phyloP scores from a whole-genome alignment of 2,113 vertebrate species.

The Melanotaenia duboulayi region DNA sequence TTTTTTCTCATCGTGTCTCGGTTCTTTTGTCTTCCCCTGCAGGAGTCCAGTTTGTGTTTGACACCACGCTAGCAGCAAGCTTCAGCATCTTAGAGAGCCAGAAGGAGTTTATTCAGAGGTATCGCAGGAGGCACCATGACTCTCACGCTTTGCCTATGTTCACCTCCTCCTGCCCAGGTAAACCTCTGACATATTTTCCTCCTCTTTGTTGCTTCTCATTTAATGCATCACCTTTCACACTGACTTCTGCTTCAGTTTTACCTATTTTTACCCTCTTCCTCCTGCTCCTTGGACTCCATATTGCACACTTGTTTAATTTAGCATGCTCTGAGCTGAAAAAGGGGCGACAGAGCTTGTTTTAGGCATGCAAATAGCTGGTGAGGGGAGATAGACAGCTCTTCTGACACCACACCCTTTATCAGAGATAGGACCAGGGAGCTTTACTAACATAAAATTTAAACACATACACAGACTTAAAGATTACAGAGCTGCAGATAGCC shows the following conservation, averaged over 20 bases:
- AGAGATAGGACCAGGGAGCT: conserved; percentile 26
- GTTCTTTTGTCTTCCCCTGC: conserved; percentile 10
- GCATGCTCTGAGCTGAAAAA: neutral
- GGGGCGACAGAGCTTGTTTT: neutral
- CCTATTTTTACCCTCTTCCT: neutral
- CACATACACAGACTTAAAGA: no score
- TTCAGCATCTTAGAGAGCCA: conserved; percentile 97
- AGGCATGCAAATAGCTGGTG: conserved; percentile 69
- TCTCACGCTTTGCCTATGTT: conserved; percentile 92
- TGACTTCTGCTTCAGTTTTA: neutral
- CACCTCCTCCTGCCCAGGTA: conserved; percentile 96
- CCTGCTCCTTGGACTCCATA: neutral
- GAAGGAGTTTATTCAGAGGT: conserved; percentile 92
- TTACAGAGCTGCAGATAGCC: no score
- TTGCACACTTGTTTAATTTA: neutral
- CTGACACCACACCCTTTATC: conserved; percentile 68
- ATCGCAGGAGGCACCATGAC: conserved; percentile 87
- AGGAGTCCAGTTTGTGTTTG: conserved; percentile 94
- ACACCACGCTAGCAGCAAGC: conserved; percentile 90
- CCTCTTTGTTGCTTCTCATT: no score
- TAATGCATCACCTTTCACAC: neutral
- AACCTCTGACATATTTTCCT: neutral
- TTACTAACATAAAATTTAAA: neutral
- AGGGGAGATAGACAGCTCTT: conserved; percentile 67
- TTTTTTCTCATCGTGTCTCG: neutral